These are phyloP conservation scores for Fragum fragum DNA, from an alignment of 2,888 invertebrate genomes.

Conservation along the genomic window DNA sequence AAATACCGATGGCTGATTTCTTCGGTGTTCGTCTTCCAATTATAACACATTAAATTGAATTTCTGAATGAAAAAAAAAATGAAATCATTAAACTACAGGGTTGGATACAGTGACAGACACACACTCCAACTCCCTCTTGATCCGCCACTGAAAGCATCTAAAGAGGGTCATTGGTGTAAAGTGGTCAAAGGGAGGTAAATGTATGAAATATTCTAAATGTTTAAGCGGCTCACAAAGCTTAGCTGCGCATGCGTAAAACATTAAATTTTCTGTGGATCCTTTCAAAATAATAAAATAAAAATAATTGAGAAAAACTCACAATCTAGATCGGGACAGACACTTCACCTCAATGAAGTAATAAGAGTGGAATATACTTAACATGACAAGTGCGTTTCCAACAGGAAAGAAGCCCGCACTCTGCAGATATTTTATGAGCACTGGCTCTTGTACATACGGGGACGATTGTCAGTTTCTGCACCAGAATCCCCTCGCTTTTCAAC, in stretches of 20 bases:
- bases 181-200: conserved; percentile 29
- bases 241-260: conserved; percentile 68
- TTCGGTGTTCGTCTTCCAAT: too few relatives aligned
- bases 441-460: conserved; percentile 79
- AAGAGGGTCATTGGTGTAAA: background rate
- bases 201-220: conserved; percentile 14
- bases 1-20: too few relatives aligned
- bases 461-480: conserved; percentile 82
- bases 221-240: conserved; percentile 36
- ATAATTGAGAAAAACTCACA: conserved; percentile 21
- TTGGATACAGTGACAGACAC: too few relatives aligned
- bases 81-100: too few relatives aligned
- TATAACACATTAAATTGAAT: too few relatives aligned
- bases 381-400: conserved; percentile 76
- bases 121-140: too few relatives aligned
- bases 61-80: too few relatives aligned
- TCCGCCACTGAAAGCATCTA: too few relatives aligned
- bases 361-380: conserved; percentile 61
- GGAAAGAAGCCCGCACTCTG: conserved; percentile 79
- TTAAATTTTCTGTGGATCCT: conserved; percentile 37
- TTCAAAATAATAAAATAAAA: conserved; percentile 55
- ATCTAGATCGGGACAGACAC: conserved; percentile 13
- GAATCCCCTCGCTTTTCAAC: conserved; percentile 72
- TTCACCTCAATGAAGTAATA: conserved; percentile 29
- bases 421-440: conserved; percentile 79